Conservation (phyloP, 2,888 invertebrate species). For the Drosophila parthenogenetica region DNA sequence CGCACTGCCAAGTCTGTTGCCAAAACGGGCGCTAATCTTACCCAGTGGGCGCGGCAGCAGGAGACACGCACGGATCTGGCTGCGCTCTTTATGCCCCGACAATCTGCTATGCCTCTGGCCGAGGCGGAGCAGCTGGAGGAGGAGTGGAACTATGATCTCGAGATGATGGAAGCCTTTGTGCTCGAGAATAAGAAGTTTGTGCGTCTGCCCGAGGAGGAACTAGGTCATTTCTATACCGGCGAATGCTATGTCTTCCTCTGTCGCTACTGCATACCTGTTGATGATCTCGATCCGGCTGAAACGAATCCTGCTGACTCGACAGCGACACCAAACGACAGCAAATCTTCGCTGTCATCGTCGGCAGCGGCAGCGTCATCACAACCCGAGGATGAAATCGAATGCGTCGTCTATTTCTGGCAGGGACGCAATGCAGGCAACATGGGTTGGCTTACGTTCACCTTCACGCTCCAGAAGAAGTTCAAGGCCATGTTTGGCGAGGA, state of each 20-base stretch:
- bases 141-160: constrained; percentile 99
- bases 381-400: constrained; percentile 88
- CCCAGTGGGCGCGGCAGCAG: constrained; percentile 95
- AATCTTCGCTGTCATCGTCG: neutral
- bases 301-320: constrained; percentile 9
- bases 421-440: constrained; percentile 98
- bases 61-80: constrained; percentile 97
- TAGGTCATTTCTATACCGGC: constrained; percentile 94
- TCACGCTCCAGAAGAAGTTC: constrained; percentile 96
- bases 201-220: constrained; percentile 96
- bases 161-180: constrained; percentile 98
- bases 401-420: constrained; percentile 99
- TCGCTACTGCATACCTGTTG: constrained; percentile 94
- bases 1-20: constrained; percentile 98
- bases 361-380: constrained; percentile 67
- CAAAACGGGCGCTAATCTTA: constrained; percentile 97
- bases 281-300: constrained; percentile 28
- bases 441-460: constrained; percentile 99
- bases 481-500: constrained; percentile 94
- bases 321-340: neutral
- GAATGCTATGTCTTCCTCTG: constrained; percentile 99
- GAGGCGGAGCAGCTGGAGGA: constrained; percentile 95
- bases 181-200: constrained; percentile 98
- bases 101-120: constrained; percentile 92
- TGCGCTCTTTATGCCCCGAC: constrained; percentile 97